phyloP scores from a whole-genome alignment of 1,140 invertebrate genomes.

The Eriocheir sinensis region DNA sequence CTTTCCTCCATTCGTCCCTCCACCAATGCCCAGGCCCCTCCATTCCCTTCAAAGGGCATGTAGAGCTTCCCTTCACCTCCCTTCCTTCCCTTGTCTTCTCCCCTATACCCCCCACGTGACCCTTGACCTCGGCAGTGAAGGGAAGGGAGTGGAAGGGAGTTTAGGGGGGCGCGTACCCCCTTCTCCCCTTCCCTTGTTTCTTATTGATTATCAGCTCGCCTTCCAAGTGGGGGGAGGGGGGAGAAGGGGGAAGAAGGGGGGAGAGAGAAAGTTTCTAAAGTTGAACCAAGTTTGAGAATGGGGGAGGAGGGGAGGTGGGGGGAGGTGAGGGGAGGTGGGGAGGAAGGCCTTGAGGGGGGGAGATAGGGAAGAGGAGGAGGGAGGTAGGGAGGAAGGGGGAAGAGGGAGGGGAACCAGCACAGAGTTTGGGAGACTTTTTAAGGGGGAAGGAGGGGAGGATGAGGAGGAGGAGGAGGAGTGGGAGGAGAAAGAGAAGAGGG shows the following conservation, averaged over 20 bases:
- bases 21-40: background rate
- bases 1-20: background rate
- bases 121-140: too few relatives aligned
- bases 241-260: slow-evolving; percentile 26
- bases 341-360: slow-evolving; percentile 38
- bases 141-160: background rate
- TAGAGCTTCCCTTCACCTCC: background rate
- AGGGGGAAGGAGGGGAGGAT: slow-evolving; percentile 14
- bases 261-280: slow-evolving; percentile 75
- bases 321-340: background rate
- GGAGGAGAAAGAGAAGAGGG: background rate
- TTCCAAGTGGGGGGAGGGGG: slow-evolving; percentile 60
- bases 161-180: background rate
- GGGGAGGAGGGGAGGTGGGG: slow-evolving; percentile 38
- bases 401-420: slow-evolving; percentile 12
- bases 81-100: background rate
- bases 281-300: slow-evolving; percentile 75
- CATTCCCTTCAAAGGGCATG: background rate
- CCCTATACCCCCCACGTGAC: background rate
- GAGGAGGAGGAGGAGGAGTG: slow-evolving; percentile 27
- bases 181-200: slow-evolving; percentile 61
- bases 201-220: slow-evolving; percentile 75
- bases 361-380: slow-evolving; percentile 31
- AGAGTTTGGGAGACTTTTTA: background rate
- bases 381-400: slow-evolving; percentile 33